Base-by-base conservation (phyloP, 2,113 vertebrate genomes). In the Pachypanchax playfairii region DNA sequence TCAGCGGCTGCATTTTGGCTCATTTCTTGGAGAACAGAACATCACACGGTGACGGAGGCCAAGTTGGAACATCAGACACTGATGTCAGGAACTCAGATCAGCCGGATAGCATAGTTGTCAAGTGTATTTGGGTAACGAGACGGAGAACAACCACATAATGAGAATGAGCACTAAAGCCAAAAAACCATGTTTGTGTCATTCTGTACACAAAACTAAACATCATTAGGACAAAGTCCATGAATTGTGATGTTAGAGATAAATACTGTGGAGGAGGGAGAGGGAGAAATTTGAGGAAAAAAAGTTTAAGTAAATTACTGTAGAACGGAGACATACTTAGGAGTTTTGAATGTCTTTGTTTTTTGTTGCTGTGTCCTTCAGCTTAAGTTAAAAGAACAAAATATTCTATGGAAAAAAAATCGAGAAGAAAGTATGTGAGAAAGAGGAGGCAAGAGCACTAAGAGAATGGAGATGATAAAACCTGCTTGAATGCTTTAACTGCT, bases 221-320 rank as follows among this genome's bases (percentile, higher is more conserved):
- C 48, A 42, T 54, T 42, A 72, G 31, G 60, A 66, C 29, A 61
- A 73, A 79, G 57, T 67, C 22, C 50, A 53, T 54, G 25, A 64
- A 59, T 71, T 64, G 48, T 57, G 52, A 55, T 24, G 38, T 66
- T 70, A 72, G 70, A 52, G 65, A 44, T 64, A 73, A 82, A 77
- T 65, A 57, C 61, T 44, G 49, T 2, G 33, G 2, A 35, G 33
- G 33, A 29, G 28, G 13, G 18, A 47, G 65, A 51, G 25, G 61
- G 54, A 72, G 14, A 20, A 33, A 44, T 50, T 65, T 54, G n/a
- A n/a, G n/a, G n/a, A 69, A 31, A 63, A 68, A 79, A 62, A 73
- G 42, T 46, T 24, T 49, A 82, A 87, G 80, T 75, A 73, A 58
- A 75, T 80, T 44, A 24, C 52, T 43, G 81, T 15, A 44, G 54